These are phyloP conservation scores for Sterrhoptilus dennistouni DNA, from an alignment of 2,113 vertebrate genomes.

Conservation along the genomic window DNA sequence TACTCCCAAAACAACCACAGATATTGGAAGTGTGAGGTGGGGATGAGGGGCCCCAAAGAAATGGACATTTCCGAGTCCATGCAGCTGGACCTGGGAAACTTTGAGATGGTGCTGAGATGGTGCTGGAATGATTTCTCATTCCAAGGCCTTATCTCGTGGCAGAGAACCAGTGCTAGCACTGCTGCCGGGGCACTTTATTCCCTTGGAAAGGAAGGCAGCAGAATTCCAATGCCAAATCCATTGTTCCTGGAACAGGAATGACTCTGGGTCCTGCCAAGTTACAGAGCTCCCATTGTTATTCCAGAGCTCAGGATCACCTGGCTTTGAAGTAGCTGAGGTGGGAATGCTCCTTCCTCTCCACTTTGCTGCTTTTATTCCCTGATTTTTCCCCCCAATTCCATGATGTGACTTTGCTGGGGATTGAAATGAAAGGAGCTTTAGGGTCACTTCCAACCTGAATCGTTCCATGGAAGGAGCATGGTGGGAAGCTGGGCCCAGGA, in stretches of 20 bases:
- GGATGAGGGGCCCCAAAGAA: background rate
- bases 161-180: background rate
- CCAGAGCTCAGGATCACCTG: background rate
- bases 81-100: background rate
- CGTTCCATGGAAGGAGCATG: background rate
- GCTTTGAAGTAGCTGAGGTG: slow-evolving; percentile 67
- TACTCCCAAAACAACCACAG: background rate
- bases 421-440: background rate
- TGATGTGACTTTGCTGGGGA: background rate
- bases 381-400: background rate
- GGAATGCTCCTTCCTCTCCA: background rate
- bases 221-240: slow-evolving; percentile 29
- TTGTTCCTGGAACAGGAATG: slow-evolving; percentile 48
- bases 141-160: background rate
- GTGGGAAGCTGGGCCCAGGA: background rate
- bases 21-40: background rate
- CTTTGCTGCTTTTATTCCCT: background rate
- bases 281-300: slow-evolving; percentile 65
- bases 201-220: slow-evolving; percentile 3
- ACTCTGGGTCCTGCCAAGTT: slow-evolving; percentile 39
- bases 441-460: background rate
- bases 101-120: background rate
- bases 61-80: background rate
- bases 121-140: background rate
- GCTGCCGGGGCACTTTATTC: background rate